Conservation (phyloP, 2,888 invertebrate species). For the Aphodius sticticus region DNA sequence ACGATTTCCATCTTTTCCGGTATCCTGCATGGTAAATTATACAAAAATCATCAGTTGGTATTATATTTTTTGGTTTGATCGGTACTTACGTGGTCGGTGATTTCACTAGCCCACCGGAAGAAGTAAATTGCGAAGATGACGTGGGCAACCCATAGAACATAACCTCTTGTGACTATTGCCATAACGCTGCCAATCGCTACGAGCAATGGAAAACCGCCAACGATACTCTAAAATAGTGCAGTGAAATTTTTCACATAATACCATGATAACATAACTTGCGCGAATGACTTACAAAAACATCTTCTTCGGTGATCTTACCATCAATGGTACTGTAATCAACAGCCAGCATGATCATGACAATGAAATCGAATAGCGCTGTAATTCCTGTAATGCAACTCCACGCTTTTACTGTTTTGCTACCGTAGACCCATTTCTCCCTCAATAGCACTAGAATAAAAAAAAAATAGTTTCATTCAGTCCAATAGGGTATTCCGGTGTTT, state of each 20-base stretch:
- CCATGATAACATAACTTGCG: no score
- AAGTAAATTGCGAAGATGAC: constrained; percentile 42
- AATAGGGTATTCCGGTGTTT: no score
- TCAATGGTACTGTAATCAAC: constrained; percentile 14
- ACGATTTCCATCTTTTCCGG: background rate
- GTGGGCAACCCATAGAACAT: constrained; percentile 57
- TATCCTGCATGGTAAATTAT: background rate
- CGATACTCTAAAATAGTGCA: background rate
- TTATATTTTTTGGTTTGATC: background rate
- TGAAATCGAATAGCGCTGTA: constrained; percentile 26
- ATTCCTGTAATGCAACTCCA: constrained; percentile 25
- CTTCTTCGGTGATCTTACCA: no score
- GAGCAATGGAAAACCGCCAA: background rate
- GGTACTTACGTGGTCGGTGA: constrained; percentile 14
- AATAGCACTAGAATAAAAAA: constrained; percentile 17
- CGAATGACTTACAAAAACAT: no score
- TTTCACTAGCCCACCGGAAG: constrained; percentile 15
- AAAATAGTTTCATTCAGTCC: no score
- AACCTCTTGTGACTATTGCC: constrained; percentile 56
- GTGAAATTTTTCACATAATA: background rate
- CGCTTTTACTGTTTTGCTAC: constrained; percentile 5
- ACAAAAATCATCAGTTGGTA: background rate
- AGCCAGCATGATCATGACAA: constrained; percentile 19
- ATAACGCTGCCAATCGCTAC: constrained; percentile 53
- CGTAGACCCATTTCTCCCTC: constrained; percentile 22